These are phyloP conservation scores for Apodemia duryi DNA, from an alignment of 2,888 invertebrate species.

Conservation along the genomic window DNA sequence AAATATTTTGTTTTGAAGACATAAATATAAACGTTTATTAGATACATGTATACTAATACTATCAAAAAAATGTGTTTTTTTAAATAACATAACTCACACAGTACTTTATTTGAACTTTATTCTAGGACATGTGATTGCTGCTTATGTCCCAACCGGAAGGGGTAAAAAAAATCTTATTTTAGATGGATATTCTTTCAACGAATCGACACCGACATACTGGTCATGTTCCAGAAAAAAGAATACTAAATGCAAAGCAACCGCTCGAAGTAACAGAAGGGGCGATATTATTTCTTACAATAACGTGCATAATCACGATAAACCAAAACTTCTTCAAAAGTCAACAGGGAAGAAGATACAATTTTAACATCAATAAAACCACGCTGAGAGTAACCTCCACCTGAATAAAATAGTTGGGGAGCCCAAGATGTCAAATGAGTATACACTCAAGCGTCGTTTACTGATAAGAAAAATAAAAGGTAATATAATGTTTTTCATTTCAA, in stretches of 20 bases:
- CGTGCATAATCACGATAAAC: slow-evolving; percentile 54
- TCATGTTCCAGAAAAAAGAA: slow-evolving; percentile 46
- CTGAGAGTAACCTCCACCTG: neutral
- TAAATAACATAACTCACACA: neutral
- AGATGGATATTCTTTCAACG: slow-evolving; percentile 53
- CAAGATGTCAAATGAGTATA: too few relatives aligned
- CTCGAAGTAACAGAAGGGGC: slow-evolving; percentile 52
- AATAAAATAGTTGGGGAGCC: neutral
- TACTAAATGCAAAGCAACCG: slow-evolving; percentile 45
- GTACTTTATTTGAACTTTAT: slow-evolving; percentile 24
- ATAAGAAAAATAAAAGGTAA: too few relatives aligned
- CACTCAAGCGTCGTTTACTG: too few relatives aligned
- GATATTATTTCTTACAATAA: slow-evolving; percentile 47
- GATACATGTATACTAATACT: too few relatives aligned
- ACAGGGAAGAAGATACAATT: slow-evolving; percentile 46
- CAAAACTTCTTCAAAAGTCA: slow-evolving; percentile 51
- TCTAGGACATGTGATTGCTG: slow-evolving; percentile 47
- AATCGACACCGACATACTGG: slow-evolving; percentile 45
- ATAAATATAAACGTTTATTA: too few relatives aligned
- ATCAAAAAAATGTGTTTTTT: too few relatives aligned
- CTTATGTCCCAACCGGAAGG: slow-evolving; percentile 54
- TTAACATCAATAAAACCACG: neutral
- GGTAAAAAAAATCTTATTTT: slow-evolving; percentile 53
- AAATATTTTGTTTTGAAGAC: too few relatives aligned
- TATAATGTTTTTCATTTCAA: too few relatives aligned